Percentiles rank a stretch among this genome's conserved stretches.
These are phyloP conservation scores for Parnassius apollo DNA, from an alignment of 2,888 invertebrate species.

Conservation along the genomic window DNA sequence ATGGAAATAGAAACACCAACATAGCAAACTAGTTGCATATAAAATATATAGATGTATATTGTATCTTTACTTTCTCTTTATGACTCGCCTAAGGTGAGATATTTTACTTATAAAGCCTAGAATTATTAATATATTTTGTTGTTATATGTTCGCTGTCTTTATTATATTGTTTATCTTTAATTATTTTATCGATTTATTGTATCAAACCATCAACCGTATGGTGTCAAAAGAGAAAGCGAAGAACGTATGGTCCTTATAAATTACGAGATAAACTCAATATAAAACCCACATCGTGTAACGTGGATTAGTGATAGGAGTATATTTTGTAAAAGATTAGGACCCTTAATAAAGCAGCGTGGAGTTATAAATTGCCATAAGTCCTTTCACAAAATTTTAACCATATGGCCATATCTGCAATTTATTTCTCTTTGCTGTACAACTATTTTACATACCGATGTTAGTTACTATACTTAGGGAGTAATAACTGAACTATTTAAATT, in stretches of 20 bases:
- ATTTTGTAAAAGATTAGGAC: conserved; percentile 53
- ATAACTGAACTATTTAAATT: conserved; percentile 61
- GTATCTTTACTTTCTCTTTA: conserved; percentile 43
- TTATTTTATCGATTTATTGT: conserved; percentile 43
- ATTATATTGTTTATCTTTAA: conserved; percentile 58
- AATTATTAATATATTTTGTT: conserved; percentile 74
- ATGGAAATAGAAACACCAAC: conserved; percentile 79
- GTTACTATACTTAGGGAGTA: conserved; percentile 67
- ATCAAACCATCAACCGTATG: conserved; percentile 53
- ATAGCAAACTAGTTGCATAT: conserved; percentile 73
- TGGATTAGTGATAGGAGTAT: conserved; percentile 40
- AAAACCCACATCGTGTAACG: conserved; percentile 38
- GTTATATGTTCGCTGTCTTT: conserved; percentile 67
- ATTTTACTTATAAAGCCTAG: conserved; percentile 60
- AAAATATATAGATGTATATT: conserved; percentile 61
- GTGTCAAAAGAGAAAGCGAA: conserved; percentile 44
- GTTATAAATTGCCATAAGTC: conserved; percentile 42
- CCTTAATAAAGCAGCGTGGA: conserved; percentile 48
- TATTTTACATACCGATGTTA: conserved; percentile 80
- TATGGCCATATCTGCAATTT: conserved; percentile 40
- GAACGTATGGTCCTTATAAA: conserved; percentile 39
- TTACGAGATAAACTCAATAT: conserved; percentile 52
- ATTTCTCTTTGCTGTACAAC: conserved; percentile 57
- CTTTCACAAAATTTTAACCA: conserved; percentile 27
- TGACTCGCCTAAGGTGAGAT: conserved; percentile 53